Percentiles rank a stretch among this genome's conserved stretches.
phyloP scores from a whole-genome alignment of 2,888 invertebrate species.

The Netelia inedita region DNA sequence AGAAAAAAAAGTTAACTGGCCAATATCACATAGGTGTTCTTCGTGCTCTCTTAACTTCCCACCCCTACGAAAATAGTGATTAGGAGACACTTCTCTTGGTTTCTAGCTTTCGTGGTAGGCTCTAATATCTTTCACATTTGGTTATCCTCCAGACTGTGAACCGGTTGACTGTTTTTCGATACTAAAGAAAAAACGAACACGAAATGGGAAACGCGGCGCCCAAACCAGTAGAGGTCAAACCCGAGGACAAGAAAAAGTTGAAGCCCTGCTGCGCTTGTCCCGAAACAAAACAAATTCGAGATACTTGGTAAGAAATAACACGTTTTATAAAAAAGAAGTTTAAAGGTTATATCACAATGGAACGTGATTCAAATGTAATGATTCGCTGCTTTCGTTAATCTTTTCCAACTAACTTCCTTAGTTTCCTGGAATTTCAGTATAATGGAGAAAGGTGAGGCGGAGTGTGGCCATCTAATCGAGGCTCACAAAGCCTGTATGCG shows the following conservation, averaged over 20 bases:
- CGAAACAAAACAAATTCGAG: slow-evolving; percentile 95
- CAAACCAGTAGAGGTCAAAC: slow-evolving; percentile 83
- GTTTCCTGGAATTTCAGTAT: slow-evolving; percentile 89
- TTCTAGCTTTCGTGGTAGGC: no score
- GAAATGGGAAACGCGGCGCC: slow-evolving; percentile 87
- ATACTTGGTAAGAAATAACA: slow-evolving; percentile 91
- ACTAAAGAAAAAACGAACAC: not conserved
- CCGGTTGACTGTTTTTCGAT: slow-evolving; percentile 18
- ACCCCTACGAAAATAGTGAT: no score
- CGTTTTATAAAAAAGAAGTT: slow-evolving; percentile 25
- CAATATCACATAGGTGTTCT: no score
- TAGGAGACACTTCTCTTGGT: no score
- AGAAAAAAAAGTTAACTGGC: no score
- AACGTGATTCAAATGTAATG: not conserved
- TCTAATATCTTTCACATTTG: not conserved
- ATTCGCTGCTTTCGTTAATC: not conserved
- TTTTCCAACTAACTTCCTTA: not conserved
- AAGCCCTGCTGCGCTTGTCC: slow-evolving; percentile 99
- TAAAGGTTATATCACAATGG: slow-evolving; percentile 49
- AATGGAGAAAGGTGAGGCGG: slow-evolving; percentile 95
- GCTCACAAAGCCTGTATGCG: slow-evolving; percentile 99
- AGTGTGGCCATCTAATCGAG: slow-evolving; percentile 95
- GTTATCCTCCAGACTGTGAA: slow-evolving; percentile 7
- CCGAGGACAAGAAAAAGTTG: slow-evolving; percentile 90
- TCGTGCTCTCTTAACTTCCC: no score